A percentile compares a stretch with the other conserved stretches of the same genome.
Conservation (phyloP, 2,113 vertebrate species). For the Ivindomyrus marchei region DNA sequence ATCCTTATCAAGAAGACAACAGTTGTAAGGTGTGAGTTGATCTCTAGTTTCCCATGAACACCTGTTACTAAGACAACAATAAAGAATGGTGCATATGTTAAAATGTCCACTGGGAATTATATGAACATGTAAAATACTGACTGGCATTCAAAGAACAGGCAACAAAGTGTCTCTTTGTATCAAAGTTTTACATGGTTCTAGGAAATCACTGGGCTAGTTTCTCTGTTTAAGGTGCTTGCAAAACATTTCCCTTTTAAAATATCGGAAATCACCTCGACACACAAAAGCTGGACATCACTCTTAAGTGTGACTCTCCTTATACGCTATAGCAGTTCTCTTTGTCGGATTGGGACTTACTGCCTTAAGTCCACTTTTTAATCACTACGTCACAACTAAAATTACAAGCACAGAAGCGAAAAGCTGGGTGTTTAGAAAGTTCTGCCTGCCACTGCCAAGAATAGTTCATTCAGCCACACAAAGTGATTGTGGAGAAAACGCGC, state of each 20-base stretch:
- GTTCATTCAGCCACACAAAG: background rate
- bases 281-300: background rate
- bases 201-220: background rate
- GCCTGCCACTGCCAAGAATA: background rate
- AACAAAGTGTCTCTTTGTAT: background rate
- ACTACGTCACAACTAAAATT: background rate
- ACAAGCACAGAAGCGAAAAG: background rate
- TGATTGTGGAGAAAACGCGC: background rate
- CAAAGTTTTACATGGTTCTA: background rate
- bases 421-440: background rate
- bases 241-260: background rate
- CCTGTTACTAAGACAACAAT: background rate
- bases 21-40: background rate
- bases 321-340: background rate
- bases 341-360: background rate
- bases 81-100: background rate
- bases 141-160: background rate
- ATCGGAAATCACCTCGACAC: background rate
- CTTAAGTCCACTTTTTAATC: background rate
- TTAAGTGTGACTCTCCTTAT: background rate
- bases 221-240: background rate
- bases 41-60: background rate
- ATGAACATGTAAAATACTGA: background rate
- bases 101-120: background rate
- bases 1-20: background rate